Base-by-base conservation (phyloP, 2,113 vertebrate genomes). In the Verasper variegatus region DNA sequence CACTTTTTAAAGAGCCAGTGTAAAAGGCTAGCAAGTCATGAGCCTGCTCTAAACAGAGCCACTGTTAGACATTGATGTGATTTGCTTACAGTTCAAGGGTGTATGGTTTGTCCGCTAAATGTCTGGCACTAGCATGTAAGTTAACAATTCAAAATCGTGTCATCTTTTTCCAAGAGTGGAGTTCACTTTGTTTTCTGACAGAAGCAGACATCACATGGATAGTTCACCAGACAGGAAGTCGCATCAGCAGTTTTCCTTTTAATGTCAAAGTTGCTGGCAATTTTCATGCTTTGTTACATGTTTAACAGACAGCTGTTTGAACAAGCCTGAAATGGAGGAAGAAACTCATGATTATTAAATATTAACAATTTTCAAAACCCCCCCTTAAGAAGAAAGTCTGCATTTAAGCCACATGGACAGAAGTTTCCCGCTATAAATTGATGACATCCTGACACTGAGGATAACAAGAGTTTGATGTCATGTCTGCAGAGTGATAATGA, bases 191-290 rank as follows among this genome's bases (percentile, higher is more conserved):
- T 31, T 31, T 31, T 31, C 31, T 1, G 26, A 74, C 24, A 21
- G 42, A 71, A 69, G 51, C 61, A 70, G 69, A 59, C 65, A 37
- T 73, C 40, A 71, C 69, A 78, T 70, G 62, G 71, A 49, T 24
- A 27, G 18, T 17, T 20, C 49, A 37, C 42, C 68, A 83, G 75
- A 85, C 78, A 77, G 81, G 78, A 85, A 83, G 69, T 75, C 27
- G 12, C 20, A 26, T 89, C 79, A 78, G 81, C 60, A 75, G 51
- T 59, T 89, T 77, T 12, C 14, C 17, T 49, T 67, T 66, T 31
- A 52, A 61, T 54, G 37, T 17, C 14, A 18, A 49, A 26, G 15
- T 17, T 49, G 40, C 5, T 42, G 12, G 37, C 42, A 12, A 26
- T 23, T 61, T 20, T 76, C 31, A 56, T 26, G 15, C 20, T 68